Evolutionary conservation across 2,888 invertebrate genomes (phyloP).

Genomic region (Biston betularia): DNA sequence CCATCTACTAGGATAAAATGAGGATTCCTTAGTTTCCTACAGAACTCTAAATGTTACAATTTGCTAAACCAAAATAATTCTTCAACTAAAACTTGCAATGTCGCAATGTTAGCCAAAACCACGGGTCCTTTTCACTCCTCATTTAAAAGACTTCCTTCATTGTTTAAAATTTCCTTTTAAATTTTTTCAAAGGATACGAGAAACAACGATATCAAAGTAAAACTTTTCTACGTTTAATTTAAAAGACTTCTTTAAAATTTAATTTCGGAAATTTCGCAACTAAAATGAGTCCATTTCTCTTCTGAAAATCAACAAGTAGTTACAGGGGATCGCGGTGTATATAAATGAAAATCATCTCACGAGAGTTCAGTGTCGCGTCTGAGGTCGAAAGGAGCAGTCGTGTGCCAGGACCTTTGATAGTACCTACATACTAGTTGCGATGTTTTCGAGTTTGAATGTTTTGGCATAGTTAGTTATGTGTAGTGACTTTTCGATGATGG

Average conservation of each 20-base stretch:
- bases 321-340: conserved; percentile 3
- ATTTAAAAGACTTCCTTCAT: background rate
- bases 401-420: background rate
- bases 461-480: conserved; percentile 1
- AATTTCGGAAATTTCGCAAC: background rate
- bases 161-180: background rate
- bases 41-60: background rate
- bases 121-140: background rate
- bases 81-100: background rate
- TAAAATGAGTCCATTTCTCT: background rate
- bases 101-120: background rate
- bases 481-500: conserved; percentile 11
- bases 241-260: background rate
- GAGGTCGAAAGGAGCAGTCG: conserved; percentile 2
- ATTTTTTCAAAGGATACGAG: background rate
- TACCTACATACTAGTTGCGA: conserved; percentile 6
- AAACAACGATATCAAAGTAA: background rate
- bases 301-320: conserved; percentile 15
- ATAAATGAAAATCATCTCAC: conserved; percentile 7
- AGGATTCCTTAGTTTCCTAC: background rate
- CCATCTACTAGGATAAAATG: no score
- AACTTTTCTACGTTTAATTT: background rate
- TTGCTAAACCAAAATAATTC: background rate
- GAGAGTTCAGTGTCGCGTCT: conserved; percentile 18
- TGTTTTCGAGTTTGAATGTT: conserved; percentile 11